Conservation (phyloP, 1,140 invertebrate species). For the Proctacanthus coquilletti region DNA sequence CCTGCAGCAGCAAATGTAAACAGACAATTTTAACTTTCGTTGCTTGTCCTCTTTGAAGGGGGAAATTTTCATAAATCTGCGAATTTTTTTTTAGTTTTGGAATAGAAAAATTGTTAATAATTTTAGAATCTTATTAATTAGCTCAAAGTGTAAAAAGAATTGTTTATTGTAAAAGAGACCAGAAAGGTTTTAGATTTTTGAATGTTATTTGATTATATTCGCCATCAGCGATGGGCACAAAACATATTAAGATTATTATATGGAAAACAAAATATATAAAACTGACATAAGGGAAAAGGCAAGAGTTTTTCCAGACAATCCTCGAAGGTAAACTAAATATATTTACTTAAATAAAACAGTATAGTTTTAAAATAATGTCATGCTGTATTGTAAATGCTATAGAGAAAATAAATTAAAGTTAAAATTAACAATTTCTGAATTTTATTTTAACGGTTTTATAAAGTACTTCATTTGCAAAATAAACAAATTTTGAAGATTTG, state of each 20-base stretch:
- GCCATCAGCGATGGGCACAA: not conserved
- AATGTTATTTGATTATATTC: slow-evolving; percentile 1
- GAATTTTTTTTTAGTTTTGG: not conserved
- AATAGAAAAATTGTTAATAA: not conserved
- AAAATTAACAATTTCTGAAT: too few species aligned
- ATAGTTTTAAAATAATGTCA: slow-evolving; percentile 1
- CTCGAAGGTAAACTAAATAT: slow-evolving; percentile 1
- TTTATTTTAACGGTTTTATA: too few species aligned
- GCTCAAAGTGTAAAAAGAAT: not conserved
- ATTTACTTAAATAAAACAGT: not conserved
- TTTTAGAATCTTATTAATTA: not conserved
- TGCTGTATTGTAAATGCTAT: slow-evolving; percentile 4
- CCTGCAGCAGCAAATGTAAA: too few species aligned
- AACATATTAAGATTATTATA: not conserved
- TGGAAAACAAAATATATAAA: not conserved
- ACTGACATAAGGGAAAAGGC: not conserved
- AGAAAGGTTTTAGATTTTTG: too few species aligned
- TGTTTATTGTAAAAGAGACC: too few species aligned
- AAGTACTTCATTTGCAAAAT: too few species aligned
- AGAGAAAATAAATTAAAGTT: slow-evolving; percentile 3
- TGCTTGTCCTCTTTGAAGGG: not conserved
- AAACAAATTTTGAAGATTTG: slow-evolving; percentile 5
- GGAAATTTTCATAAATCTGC: not conserved
- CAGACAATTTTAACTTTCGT: too few species aligned
- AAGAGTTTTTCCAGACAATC: slow-evolving; percentile 3